Percentiles rank a stretch among this genome's conserved stretches.
Evolutionary conservation across 35 echinoderm and acorn worm genomes (phyloP).

Genomic region (Eucidaris tribuloides): DNA sequence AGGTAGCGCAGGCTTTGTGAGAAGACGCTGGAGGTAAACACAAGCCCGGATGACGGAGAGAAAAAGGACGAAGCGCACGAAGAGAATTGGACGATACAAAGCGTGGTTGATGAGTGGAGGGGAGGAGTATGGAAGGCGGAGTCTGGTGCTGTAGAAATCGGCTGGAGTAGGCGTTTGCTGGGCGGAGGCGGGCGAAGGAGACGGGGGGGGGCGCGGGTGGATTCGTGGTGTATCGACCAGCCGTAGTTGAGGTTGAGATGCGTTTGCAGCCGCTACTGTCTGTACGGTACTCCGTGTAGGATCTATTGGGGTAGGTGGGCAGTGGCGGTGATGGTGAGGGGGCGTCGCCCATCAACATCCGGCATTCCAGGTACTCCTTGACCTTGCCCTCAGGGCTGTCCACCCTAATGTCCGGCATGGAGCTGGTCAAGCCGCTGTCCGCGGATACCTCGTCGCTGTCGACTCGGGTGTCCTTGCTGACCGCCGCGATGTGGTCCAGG

Average conservation of each 20-base stretch:
- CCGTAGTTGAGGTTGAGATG: too few species aligned
- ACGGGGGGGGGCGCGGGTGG: not conserved
- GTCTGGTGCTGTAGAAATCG: not conserved
- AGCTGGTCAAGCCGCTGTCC: slow-evolving; percentile 73
- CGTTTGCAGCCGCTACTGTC: not conserved
- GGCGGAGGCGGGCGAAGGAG: not conserved
- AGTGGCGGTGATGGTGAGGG: not conserved
- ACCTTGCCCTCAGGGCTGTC: slow-evolving; percentile 98
- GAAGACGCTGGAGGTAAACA: too few species aligned
- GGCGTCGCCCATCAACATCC: not conserved
- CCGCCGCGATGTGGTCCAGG: slow-evolving; percentile 59
- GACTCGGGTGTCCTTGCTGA: slow-evolving; percentile 58
- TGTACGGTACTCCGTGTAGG: slow-evolving; percentile 8
- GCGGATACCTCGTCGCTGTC: slow-evolving; percentile 96
- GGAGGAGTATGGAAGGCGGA: not conserved
- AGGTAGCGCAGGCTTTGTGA: too few species aligned
- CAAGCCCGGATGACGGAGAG: too few species aligned
- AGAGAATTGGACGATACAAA: too few species aligned
- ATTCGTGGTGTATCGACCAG: too few species aligned
- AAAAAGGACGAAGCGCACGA: too few species aligned
- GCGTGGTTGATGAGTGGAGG: slow-evolving; percentile 3
- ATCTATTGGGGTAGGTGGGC: slow-evolving; percentile 16
- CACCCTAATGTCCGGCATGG: slow-evolving; percentile 87
- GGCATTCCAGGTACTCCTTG: slow-evolving; percentile 67
- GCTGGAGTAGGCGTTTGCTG: not conserved